Conservation (phyloP, 1,140 invertebrate genomes). For the Zeugodacus cucurbitae region DNA sequence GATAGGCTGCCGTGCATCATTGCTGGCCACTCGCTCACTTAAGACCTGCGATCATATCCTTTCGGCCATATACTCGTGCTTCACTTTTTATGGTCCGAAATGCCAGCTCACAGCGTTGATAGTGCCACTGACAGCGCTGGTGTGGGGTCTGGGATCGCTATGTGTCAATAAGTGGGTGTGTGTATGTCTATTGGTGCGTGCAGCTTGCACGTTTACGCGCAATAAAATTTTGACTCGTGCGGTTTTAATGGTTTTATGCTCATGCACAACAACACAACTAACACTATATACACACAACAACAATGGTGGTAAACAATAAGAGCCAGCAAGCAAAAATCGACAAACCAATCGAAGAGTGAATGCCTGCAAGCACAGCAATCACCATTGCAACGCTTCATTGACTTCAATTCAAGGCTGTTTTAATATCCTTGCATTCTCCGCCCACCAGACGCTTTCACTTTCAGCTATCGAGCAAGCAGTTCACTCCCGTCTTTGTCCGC, state of each 20-base stretch:
- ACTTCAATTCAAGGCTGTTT: not conserved
- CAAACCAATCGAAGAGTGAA: not conserved
- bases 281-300: not conserved
- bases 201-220: constrained; percentile 16
- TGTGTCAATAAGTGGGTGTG: not conserved
- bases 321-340: not conserved
- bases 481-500: not conserved
- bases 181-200: not conserved
- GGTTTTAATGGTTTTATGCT: constrained; percentile 28
- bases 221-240: constrained; percentile 30
- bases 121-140: not conserved
- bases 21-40: not conserved
- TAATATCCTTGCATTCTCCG: not conserved
- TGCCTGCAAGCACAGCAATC: not conserved
- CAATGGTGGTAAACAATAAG: not conserved
- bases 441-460: not conserved
- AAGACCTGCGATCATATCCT: not conserved
- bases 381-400: not conserved
- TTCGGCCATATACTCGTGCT: not conserved
- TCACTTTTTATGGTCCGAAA: not conserved
- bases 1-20: not conserved
- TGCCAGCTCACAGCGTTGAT: not conserved
- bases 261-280: not conserved
- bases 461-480: not conserved
- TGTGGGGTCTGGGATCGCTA: not conserved